Conservation (phyloP, 1,140 invertebrate genomes). For the Bombus waltoni region DNA sequence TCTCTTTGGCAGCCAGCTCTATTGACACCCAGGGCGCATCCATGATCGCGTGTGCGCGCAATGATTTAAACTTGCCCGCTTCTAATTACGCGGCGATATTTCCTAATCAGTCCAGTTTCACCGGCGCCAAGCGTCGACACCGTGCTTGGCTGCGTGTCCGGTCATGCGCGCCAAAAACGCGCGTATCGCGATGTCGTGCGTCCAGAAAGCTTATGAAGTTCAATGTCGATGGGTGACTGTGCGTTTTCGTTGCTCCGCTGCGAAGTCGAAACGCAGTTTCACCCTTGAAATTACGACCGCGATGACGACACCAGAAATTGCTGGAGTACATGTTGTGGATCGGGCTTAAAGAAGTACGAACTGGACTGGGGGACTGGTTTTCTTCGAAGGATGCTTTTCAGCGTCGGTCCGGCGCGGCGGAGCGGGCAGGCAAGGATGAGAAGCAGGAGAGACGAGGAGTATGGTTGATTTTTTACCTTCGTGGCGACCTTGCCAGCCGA, state of each 20-base stretch:
- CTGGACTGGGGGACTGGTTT: slow-evolving; percentile 61
- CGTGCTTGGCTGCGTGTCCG: slow-evolving; percentile 22
- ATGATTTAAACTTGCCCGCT: slow-evolving; percentile 58
- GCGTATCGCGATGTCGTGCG: slow-evolving; percentile 9
- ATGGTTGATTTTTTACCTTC: slow-evolving; percentile 73
- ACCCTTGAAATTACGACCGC: not conserved
- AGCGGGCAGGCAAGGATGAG: slow-evolving; percentile 13
- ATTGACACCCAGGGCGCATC: slow-evolving; percentile 68
- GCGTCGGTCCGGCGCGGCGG: slow-evolving; percentile 4
- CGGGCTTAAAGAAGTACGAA: slow-evolving; percentile 35
- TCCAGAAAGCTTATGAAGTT: not conserved
- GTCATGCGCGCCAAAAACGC: slow-evolving; percentile 9
- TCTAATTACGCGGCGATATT: slow-evolving; percentile 77
- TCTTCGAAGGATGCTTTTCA: slow-evolving; percentile 66
- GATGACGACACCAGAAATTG: slow-evolving; percentile 5
- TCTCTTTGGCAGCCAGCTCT: slow-evolving; percentile 61
- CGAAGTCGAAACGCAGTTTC: not conserved
- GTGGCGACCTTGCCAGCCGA: slow-evolving; percentile 71
- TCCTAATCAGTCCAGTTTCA: slow-evolving; percentile 76
- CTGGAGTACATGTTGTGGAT: slow-evolving; percentile 26
- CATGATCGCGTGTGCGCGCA: slow-evolving; percentile 49
- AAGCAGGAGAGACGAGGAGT: slow-evolving; percentile 29
- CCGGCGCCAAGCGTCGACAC: slow-evolving; percentile 54
- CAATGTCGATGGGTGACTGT: not conserved
- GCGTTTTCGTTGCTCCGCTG: not conserved